Evolutionary conservation across 1,140 invertebrate genomes (phyloP).

Genomic region (Leptonema lineaticorne): DNA sequence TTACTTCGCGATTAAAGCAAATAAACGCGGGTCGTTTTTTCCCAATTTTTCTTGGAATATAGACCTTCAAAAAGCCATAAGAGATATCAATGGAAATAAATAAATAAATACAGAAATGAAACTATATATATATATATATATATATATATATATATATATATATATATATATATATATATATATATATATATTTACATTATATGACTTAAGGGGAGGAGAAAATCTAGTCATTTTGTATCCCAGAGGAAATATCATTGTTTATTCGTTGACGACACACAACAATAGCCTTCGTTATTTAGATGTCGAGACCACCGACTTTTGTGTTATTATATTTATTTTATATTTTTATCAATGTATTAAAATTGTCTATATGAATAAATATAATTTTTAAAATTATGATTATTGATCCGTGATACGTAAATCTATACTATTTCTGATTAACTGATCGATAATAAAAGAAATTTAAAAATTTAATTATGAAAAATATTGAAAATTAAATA

Average conservation of each 20-base stretch:
- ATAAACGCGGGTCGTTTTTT: too few species aligned
- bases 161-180: neutral
- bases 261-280: conserved; percentile 1
- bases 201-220: too few species aligned
- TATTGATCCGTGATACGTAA: too few species aligned
- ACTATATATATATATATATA: neutral
- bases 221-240: neutral
- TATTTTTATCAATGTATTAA: neutral
- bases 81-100: too few species aligned
- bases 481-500: neutral
- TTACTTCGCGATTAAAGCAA: too few species aligned
- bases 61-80: too few species aligned
- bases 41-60: too few species aligned
- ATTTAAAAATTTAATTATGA: neutral
- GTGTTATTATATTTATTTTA: neutral
- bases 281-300: conserved; percentile 10
- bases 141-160: conserved; percentile 1
- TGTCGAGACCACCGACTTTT: neutral
- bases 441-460: conserved; percentile 1
- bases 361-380: too few species aligned
- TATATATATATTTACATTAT: neutral
- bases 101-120: too few species aligned
- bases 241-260: conserved; percentile 11
- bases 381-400: too few species aligned
- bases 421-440: too few species aligned